A percentile compares a stretch with the other conserved stretches of the same genome.
phyloP scores from a whole-genome alignment of 2,797 vertebrate genomes.

The Anniella stebbinsi region DNA sequence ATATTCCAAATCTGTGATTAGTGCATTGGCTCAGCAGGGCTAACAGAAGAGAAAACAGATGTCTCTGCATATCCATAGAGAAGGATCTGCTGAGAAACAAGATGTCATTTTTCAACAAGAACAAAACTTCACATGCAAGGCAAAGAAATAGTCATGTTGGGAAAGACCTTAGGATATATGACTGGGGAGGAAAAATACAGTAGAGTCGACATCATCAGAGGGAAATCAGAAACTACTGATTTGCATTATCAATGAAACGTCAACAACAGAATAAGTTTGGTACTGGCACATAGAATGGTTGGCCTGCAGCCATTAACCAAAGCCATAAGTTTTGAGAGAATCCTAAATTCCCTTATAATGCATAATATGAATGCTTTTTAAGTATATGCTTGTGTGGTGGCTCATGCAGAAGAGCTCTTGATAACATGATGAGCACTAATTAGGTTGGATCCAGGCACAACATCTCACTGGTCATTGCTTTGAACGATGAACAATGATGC shows the following conservation, averaged over 20 bases:
- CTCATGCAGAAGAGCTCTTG: not conserved
- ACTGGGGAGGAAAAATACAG: not conserved
- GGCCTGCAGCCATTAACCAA: not conserved
- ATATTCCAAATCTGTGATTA: slow-evolving; percentile 2
- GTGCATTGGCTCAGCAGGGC: not conserved
- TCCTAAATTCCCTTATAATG: not conserved
- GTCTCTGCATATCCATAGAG: not conserved
- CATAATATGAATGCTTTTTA: not conserved
- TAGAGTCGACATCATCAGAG: not conserved
- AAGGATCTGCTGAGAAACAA: not conserved
- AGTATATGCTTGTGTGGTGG: not conserved
- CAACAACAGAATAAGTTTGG: not conserved
- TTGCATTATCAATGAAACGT: not conserved
- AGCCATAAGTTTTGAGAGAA: not conserved
- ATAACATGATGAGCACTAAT: slow-evolving; percentile 8
- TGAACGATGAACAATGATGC: not conserved
- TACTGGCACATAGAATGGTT: not conserved
- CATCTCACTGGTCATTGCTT: not conserved
- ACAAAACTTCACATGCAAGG: not conserved
- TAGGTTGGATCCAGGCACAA: not conserved
- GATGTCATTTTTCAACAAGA: not conserved
- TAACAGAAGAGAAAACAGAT: not conserved
- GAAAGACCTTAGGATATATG: not conserved
- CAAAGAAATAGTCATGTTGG: not conserved
- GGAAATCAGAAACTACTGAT: not conserved